Evolutionary conservation across 2,113 vertebrate species (phyloP), one percentile per base, ranked within the genome.

Genomic region (Chionodraco myersi): DNA sequence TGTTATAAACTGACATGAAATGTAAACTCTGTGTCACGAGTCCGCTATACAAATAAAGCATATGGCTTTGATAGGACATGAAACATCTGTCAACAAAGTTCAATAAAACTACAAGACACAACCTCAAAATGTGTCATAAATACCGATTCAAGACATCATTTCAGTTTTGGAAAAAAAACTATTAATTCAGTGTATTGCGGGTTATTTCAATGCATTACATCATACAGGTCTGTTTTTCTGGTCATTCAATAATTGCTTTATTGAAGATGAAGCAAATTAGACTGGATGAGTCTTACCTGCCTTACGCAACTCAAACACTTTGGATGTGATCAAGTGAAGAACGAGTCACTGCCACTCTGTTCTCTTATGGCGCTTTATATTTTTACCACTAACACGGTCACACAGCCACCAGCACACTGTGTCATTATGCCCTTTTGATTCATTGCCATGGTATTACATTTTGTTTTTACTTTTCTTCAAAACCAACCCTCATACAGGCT

Each of bases 201-300:
- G 2, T 54, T 36, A 23, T 82, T 82, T 21, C 70, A 14, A 23
- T 45, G 21, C 13, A 10, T 86, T 75, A 49, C 77, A 72, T 76
- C 79, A 82, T 15, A 7, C 7, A 49, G 23, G 45, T 79, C 23
- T 47, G 41, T 60, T 62, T 49, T 63, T 58, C 45, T 63, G 52
- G 45, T 54, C 73, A 64, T 51, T 60, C 15, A 9, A 14, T 15
- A 77, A 69, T 75, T 65, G 49, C 61, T 78, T 75, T 72, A 59
- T 79, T 59, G 65, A 62, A 72, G 65, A 23, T 41, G 48, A 2
- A 48, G 58, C 49, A 23, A 30, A 26, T 52, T 3, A 51, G 3
- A 21, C 48, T 79, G 75, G n/a, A 41, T 62, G 44, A 18, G 54
- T 16, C 44, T 3, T 16, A 34, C 48, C 60, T 71, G 74, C 18